Percentiles rank a stretch among this genome's conserved stretches.
These are phyloP conservation scores for Pseudomyrmex sp. DNA, from an alignment of 1,140 invertebrate genomes.

Conservation along the genomic window DNA sequence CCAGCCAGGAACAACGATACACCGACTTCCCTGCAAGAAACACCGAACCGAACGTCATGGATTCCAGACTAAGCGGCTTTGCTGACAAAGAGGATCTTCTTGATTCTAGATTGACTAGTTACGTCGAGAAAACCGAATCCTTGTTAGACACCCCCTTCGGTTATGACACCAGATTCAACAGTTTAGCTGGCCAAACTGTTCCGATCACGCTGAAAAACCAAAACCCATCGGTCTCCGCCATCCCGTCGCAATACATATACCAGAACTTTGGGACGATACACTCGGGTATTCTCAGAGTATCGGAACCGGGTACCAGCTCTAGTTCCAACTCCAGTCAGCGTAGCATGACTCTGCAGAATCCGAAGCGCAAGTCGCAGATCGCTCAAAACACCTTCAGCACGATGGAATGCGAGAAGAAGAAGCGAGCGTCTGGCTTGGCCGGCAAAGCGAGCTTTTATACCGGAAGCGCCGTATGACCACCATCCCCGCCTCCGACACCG, in stretches of 20 bases:
- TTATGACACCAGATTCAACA: constrained; percentile 80
- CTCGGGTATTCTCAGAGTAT: constrained; percentile 82
- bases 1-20: constrained; percentile 81
- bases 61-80: constrained; percentile 73
- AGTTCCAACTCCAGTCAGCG: constrained; percentile 83
- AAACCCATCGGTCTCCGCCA: constrained; percentile 80
- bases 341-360: constrained; percentile 84
- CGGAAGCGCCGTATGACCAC: constrained; percentile 85
- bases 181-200: constrained; percentile 83
- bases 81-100: constrained; percentile 77
- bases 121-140: constrained; percentile 76
- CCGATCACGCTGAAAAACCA: constrained; percentile 85
- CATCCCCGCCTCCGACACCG: constrained; percentile 79
- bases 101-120: constrained; percentile 69
- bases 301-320: constrained; percentile 82
- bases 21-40: constrained; percentile 74
- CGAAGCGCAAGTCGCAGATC: constrained; percentile 82
- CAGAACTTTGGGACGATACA: constrained; percentile 84
- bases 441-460: constrained; percentile 80
- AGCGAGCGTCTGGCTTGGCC: constrained; percentile 75
- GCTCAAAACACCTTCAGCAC: constrained; percentile 84
- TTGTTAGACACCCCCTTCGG: constrained; percentile 80
- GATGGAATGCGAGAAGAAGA: constrained; percentile 82
- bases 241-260: constrained; percentile 82
- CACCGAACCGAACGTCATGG: constrained; percentile 54